Evolutionary conservation across 1,140 invertebrate species (phyloP), one percentile per base, ranked within the genome.

Genomic region (Procambarus clarkii): DNA sequence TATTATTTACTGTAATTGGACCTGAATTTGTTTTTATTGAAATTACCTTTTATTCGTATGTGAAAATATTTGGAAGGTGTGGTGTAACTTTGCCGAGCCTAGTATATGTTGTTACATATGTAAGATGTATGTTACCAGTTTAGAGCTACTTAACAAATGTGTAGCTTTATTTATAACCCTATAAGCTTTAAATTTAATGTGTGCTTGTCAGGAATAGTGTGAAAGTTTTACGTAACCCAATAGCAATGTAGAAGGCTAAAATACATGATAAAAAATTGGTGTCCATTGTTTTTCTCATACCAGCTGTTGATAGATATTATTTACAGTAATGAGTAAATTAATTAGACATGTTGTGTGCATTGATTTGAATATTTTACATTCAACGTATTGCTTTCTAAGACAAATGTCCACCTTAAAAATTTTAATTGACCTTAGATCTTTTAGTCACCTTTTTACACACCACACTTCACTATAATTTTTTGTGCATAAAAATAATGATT

Each of bases 161-260:
- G 78, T 88, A 88, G 87, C 87, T 88, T 88, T 88, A 88, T 88
- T 88, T 88, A 88, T 74, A 21, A 74, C 80, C 71, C 79, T 88
- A 69, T 80, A 88, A 88, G 87, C 87, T 88, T 88, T 88, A 88
- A 88, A 88, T 88, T 88, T 81, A 88, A 88, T 88, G 87, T 88
- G 78, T 88, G 87, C 87, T 88, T 88, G 87, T 88, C 87, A 82
- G 46, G 79, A 74, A 88, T 88, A 88, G 87, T 88, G 87, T 88
- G 87, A 82, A 88, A 88, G 87, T 81, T 88, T 88, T 74, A 64
- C 80, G 87, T 88, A 88, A 88, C 87, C 87, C 64, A 69, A 78
- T 88, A 88, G 87, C 71, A 34, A 45, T 85, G 15, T 85, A 85
- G 60, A 48, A 74, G 15, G n/a, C 21, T 15, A 81, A 81, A 81